Base-by-base conservation (phyloP, 2,888 invertebrate species). In the Lathronympha strigana region DNA sequence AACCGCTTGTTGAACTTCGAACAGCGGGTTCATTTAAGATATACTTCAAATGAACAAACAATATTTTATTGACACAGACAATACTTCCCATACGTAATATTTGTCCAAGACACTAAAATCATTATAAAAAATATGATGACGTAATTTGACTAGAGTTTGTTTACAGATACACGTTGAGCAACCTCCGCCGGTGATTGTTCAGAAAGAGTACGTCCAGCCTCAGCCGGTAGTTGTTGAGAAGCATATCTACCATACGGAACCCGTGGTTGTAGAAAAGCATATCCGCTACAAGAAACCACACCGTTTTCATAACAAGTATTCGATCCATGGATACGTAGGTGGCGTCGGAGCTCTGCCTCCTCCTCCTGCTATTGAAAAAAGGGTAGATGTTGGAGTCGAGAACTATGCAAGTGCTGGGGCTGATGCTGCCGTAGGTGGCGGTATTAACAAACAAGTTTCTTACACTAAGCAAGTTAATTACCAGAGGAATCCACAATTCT, bases 401-500 rank as follows among this genome's bases (percentile, higher is more conserved):
- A 75, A 76, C 25, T 72, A 73, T 47, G 80, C 72, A 0, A 71
- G 76, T n/a, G 75, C 74, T 40, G 79, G 70, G 2, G 71, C 71
- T 23, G 67, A 63, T 25, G 77, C 70, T 5, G 72, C 68, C 11
- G 72, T 75, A 23, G 72, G 71, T 21, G 28, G 68, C 36, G 74
- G 72, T 0, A 78, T 76, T 43, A 75, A 76, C 15, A 80, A 78
- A 2, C 76, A 80, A 43, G 76, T 80, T 33, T 77, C 81, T 1
- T 84, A 76, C 70, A 86, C 72, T 38, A 87, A 84, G 70, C 80
- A 80, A 75, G 79, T 85, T 2, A 79, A 82, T 1, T 71, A 79
- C 31, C 81, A 84, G 60, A 82, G 76, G 47, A 88, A 85, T 62
- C 88, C 90, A 0, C 83, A 87, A n/a, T 88, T 94, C 63, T 93